Evolutionary conservation across 2,113 vertebrate genomes (phyloP).

Genomic region (Pachycephala philippinensis): DNA sequence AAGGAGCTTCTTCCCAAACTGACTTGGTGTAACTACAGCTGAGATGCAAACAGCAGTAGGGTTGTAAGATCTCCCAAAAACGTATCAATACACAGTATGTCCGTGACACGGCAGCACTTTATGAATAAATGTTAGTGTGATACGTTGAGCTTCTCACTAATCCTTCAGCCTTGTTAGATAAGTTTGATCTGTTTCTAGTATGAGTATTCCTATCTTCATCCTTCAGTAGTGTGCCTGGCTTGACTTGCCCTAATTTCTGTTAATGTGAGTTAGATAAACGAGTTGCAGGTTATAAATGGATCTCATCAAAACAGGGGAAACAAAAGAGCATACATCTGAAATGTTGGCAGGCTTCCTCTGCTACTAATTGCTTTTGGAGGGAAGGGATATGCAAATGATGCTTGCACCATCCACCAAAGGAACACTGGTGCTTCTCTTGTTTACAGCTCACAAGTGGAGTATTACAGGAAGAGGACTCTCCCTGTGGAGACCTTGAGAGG

Average conservation of each 20-base stretch:
- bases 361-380: slow-evolving; percentile 53
- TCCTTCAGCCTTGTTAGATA: background rate
- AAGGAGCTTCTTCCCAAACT: background rate
- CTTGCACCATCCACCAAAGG: background rate
- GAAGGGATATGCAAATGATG: background rate
- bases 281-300: slow-evolving; percentile 48
- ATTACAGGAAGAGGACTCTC: background rate
- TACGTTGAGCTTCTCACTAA: background rate
- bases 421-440: background rate
- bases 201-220: background rate
- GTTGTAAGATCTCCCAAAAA: background rate
- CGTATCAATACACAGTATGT: background rate
- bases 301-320: slow-evolving; percentile 37
- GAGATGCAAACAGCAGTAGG: background rate
- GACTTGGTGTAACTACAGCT: background rate
- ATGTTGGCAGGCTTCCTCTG: slow-evolving; percentile 24
- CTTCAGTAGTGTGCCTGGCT: background rate
- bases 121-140: background rate
- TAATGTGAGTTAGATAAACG: slow-evolving; percentile 38
- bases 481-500: background rate
- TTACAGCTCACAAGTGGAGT: background rate
- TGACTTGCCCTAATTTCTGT: slow-evolving; percentile 44
- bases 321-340: slow-evolving; percentile 39
- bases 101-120: background rate
- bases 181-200: background rate